These are phyloP conservation scores for Lutjanus erythropterus DNA, from an alignment of 2,113 vertebrate genomes.

Conservation along the genomic window DNA sequence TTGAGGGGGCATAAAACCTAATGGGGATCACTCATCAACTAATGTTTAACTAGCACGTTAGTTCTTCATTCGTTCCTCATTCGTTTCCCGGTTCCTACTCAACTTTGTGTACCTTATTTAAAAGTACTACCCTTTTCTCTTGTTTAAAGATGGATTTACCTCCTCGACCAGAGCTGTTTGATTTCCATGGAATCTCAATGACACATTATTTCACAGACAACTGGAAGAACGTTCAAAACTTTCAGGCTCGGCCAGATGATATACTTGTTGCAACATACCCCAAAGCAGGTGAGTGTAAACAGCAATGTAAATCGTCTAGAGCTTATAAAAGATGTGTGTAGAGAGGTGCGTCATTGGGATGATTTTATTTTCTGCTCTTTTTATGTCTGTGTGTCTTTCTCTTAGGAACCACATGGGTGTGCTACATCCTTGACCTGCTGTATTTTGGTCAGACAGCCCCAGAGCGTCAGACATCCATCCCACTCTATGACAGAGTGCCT, in stretches of 20 bases:
- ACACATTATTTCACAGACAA: slow-evolving; percentile 70
- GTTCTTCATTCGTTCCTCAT: too few species aligned
- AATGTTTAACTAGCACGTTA: too few species aligned
- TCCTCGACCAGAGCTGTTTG: slow-evolving; percentile 60
- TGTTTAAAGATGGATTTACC: slow-evolving; percentile 21
- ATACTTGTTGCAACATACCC: slow-evolving; percentile 87
- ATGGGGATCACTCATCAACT: too few species aligned
- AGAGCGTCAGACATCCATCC: slow-evolving; percentile 66
- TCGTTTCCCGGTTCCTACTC: too few species aligned
- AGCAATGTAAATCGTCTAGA: neutral
- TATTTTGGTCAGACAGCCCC: slow-evolving; percentile 70
- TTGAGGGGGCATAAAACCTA: too few species aligned
- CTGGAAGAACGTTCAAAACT: slow-evolving; percentile 83
- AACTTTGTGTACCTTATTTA: too few species aligned
- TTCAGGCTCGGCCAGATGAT: slow-evolving; percentile 86
- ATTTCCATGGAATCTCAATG: slow-evolving; percentile 82
- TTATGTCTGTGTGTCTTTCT: neutral
- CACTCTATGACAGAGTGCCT: slow-evolving; percentile 76
- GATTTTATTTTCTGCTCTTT: neutral
- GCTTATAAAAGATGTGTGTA: neutral
- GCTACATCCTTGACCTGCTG: slow-evolving; percentile 84
- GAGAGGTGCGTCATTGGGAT: neutral
- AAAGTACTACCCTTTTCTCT: too few species aligned
- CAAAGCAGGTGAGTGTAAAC: slow-evolving; percentile 83
- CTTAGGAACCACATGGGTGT: slow-evolving; percentile 88